Percentiles rank a stretch among this genome's conserved stretches.
These are phyloP conservation scores for Amblyopsis rosae DNA, from an alignment of 2,113 vertebrate species.

Conservation along the genomic window DNA sequence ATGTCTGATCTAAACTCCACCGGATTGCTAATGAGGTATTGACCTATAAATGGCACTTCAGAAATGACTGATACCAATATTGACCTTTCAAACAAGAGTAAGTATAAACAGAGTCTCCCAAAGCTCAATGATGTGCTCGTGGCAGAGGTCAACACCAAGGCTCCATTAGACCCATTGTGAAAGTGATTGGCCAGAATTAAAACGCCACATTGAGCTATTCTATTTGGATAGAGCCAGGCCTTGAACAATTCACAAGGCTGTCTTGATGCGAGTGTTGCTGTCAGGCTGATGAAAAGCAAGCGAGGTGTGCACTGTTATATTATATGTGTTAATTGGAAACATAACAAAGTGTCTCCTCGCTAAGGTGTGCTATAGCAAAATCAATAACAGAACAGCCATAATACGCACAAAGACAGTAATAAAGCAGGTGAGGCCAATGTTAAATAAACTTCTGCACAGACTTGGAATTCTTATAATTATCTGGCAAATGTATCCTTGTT, in stretches of 20 bases:
- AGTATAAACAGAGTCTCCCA: conserved; percentile 50
- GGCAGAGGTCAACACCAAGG: conserved; percentile 54
- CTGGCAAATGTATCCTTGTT: too few species aligned
- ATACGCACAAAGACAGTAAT: conserved; percentile 50
- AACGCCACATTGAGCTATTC: conserved; percentile 38
- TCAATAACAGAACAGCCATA: conserved; percentile 48
- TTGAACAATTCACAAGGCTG: too few species aligned
- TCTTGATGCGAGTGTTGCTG: too few species aligned
- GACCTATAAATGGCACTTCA: conserved; percentile 68
- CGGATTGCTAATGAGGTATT: conserved; percentile 63
- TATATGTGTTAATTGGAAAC: too few species aligned
- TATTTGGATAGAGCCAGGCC: background rate
- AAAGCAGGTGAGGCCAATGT: conserved; percentile 2
- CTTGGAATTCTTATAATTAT: too few species aligned
- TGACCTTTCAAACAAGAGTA: conserved; percentile 65
- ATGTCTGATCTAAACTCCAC: conserved; percentile 45
- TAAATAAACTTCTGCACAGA: too few species aligned
- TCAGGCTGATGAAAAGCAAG: too few species aligned
- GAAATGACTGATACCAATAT: conserved; percentile 61
- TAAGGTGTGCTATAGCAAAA: too few species aligned
- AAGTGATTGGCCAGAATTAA: conserved; percentile 33
- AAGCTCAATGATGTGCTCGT: conserved; percentile 20
- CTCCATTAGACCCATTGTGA: conserved; percentile 49
- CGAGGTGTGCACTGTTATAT: too few species aligned
- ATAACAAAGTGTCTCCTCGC: too few species aligned